Base-by-base conservation (phyloP, 2,888 invertebrate genomes). In the Theristus sp. region DNA sequence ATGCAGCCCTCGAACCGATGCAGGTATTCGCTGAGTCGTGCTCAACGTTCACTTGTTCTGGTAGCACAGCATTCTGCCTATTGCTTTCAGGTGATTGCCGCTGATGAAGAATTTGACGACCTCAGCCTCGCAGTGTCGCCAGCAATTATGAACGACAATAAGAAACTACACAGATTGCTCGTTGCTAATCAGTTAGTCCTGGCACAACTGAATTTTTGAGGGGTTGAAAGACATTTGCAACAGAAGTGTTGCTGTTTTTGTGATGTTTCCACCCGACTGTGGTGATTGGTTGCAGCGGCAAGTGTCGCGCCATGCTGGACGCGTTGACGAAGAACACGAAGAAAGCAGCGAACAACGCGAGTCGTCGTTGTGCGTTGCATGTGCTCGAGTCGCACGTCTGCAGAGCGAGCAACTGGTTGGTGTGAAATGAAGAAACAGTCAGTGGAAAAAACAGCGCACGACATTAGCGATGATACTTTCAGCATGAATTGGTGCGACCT, bases 1-100 rank as follows among this genome's bases (percentile, higher is more conserved):
- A 88, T 77, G 84, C 86, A 65, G 87, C 89, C 64, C 78, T 91
- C 67, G 88, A 89, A 77, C 91, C 90, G 59, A 77, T 90, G 67
- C 81, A 86, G 65, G 81, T 90, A 63, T 84, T 84, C 64, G 76
- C 81, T 63, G 82, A 84, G 73, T 86, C 85, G 68, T 81, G 83
- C n/a, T n/a, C n/a, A n/a, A n/a, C n/a, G n/a, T n/a, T n/a, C n/a
- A n/a, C n/a, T n/a, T n/a, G n/a, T n/a, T n/a, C n/a, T n/a, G n/a
- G n/a, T n/a, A n/a, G n/a, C n/a, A n/a, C n/a, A n/a, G n/a, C n/a
- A n/a, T n/a, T n/a, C n/a, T n/a, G n/a, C n/a, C n/a, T n/a, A n/a
- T n/a, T n/a, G n/a, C n/a, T n/a, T n/a, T n/a, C n/a, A n/a, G n/a
- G n/a, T n/a, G n/a, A n/a, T 22, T 25, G 52, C 27, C 27, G 54